These are phyloP conservation scores for Agrypnia vestita DNA, from an alignment of 1,140 invertebrate species.

Conservation along the genomic window DNA sequence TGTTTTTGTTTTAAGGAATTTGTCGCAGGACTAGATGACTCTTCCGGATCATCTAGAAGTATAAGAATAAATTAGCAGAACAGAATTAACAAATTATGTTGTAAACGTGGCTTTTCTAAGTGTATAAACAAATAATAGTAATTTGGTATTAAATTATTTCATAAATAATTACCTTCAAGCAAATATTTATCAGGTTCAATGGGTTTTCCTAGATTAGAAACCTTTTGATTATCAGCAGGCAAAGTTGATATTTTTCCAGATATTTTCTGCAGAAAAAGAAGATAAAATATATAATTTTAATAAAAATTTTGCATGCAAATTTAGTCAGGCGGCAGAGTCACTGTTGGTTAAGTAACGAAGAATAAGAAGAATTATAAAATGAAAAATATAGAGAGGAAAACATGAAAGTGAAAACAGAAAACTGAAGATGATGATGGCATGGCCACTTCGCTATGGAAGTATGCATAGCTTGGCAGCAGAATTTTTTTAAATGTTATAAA, in stretches of 20 bases:
- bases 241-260: constrained; percentile 25
- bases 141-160: background rate
- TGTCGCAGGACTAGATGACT: background rate
- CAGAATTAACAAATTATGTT: background rate
- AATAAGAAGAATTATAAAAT: too few relatives aligned
- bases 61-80: background rate
- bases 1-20: constrained; percentile 62
- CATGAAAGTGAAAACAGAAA: too few relatives aligned
- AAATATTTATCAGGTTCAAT: background rate
- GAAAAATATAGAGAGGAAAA: too few relatives aligned
- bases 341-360: too few relatives aligned
- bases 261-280: background rate
- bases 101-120: background rate
- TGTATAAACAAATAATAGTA: background rate
- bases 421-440: too few relatives aligned
- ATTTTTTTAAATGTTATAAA: too few relatives aligned
- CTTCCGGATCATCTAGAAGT: constrained; percentile 25
- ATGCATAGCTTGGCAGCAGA: too few relatives aligned
- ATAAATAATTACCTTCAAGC: constrained; percentile 16
- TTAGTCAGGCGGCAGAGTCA: too few relatives aligned
- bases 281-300: constrained; percentile 6
- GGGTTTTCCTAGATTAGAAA: constrained; percentile 4
- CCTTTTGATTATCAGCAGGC: background rate
- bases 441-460: too few relatives aligned
- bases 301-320: too few relatives aligned